Conservation (phyloP, 2,113 vertebrate species). For the Pygathrix nemaeus region DNA sequence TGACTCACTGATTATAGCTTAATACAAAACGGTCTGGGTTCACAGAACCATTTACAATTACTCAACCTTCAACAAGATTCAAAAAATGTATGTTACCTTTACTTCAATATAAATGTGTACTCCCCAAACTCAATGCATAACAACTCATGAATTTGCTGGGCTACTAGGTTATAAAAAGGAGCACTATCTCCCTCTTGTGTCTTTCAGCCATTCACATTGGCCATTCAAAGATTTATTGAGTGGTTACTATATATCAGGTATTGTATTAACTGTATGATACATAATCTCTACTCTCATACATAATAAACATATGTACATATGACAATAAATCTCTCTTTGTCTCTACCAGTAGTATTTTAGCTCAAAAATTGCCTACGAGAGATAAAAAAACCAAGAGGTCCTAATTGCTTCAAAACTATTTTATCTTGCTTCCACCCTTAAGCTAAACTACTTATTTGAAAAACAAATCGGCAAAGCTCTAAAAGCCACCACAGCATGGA, state of each 20-base stretch:
- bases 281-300: neutral
- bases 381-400: neutral
- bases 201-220: neutral
- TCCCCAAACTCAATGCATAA: neutral
- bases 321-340: neutral
- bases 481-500: neutral
- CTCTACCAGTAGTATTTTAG: neutral
- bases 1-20: neutral
- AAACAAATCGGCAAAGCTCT: slow-evolving; percentile 11
- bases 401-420: neutral
- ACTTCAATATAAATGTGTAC: neutral
- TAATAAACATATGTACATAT: neutral
- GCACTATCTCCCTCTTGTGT: neutral
- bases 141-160: neutral
- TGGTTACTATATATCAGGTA: neutral
- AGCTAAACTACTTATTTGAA: slow-evolving; percentile 32
- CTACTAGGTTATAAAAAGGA: neutral
- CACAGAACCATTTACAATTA: neutral
- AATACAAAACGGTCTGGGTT: neutral
- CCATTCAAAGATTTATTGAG: neutral
- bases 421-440: neutral
- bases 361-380: neutral
- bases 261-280: neutral
- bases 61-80: neutral
- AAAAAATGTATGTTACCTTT: neutral